Evolutionary conservation across 2,113 vertebrate genomes (phyloP), one percentile per base, ranked within the genome.

Genomic region (Hymenochirus boettgeri): DNA sequence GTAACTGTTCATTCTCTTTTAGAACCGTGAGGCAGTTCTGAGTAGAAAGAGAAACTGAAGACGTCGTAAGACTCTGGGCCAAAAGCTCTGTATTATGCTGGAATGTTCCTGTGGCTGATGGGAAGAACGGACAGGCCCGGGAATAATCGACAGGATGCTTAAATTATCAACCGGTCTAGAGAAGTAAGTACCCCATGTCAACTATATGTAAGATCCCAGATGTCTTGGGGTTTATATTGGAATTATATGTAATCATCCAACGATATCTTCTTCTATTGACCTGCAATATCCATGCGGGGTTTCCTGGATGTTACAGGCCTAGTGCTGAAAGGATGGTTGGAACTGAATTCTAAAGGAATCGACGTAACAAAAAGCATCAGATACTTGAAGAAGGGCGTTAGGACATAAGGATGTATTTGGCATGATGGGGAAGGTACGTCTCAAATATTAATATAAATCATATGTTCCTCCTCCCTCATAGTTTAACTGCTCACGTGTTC

Each of bases 391-490:
- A 78, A 37, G 82, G 83, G 1, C 57, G 76, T 6, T 79, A 76
- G 58, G 80, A 80, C 60, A 61, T 24, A 79, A 64, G 26, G 74
- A 86, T 24, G 64, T 80, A 53, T 82, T 88, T 70, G 86, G 81
- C 26, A 72, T 88, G 60, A 81, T 90, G 82, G 88, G 87, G 72
- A 89, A 87, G 84, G 88, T 90, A 70, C 13, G 15, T 39, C 13
- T 25, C 7, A 9, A 22, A 3, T 23, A 33, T 33, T n/a, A n/a
- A n/a, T n/a, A n/a, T n/a, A n/a, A n/a, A n/a, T n/a, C n/a, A n/a
- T n/a, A n/a, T n/a, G n/a, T n/a, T n/a, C n/a, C n/a, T n/a, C n/a
- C n/a, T n/a, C n/a, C n/a, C n/a, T n/a, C n/a, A n/a, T n/a, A n/a
- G n/a, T n/a, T n/a, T n/a, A n/a, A n/a, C n/a, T n/a, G n/a, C n/a